phyloP scores from a whole-genome alignment of 2,888 invertebrate species.

The Venusia cambrica region DNA sequence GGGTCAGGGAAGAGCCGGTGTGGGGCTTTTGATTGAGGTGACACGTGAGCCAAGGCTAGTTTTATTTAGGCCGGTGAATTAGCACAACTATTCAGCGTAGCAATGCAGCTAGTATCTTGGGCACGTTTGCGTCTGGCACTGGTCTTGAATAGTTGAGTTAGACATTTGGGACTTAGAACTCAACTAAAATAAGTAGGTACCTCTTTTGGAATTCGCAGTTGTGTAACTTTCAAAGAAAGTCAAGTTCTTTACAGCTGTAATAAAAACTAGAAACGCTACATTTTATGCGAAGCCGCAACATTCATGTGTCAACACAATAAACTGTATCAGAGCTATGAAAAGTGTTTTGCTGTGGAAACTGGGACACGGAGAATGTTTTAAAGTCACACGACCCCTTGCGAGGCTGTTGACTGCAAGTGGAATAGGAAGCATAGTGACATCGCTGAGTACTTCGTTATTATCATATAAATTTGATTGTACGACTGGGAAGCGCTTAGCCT shows the following conservation, averaged over 20 bases:
- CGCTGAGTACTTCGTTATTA: too few species aligned
- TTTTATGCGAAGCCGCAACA: constrained; percentile 28
- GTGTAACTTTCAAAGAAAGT: constrained; percentile 29
- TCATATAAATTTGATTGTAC: too few species aligned
- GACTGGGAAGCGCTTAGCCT: too few species aligned
- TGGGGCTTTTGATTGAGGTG: too few species aligned
- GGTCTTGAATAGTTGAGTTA: too few species aligned
- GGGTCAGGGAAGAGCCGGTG: too few species aligned
- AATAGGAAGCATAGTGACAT: not conserved
- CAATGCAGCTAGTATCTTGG: too few species aligned
- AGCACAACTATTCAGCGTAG: too few species aligned
- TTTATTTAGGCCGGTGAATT: too few species aligned
- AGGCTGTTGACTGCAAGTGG: constrained; percentile 3
- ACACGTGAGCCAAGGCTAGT: too few species aligned
- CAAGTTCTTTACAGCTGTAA: constrained; percentile 30
- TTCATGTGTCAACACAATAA: constrained; percentile 40
- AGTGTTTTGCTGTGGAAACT: constrained; percentile 34
- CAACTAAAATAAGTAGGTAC: constrained; percentile 29
- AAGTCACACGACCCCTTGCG: constrained; percentile 12
- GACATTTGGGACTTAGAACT: too few species aligned
- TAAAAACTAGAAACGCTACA: constrained; percentile 27
- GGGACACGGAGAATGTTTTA: constrained; percentile 23
- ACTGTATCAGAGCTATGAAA: constrained; percentile 33
- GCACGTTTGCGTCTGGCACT: too few species aligned
- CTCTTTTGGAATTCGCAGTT: constrained; percentile 30